Evolutionary conservation across 2,888 invertebrate species (phyloP).

Genomic region (Napeogenes sylphis): DNA sequence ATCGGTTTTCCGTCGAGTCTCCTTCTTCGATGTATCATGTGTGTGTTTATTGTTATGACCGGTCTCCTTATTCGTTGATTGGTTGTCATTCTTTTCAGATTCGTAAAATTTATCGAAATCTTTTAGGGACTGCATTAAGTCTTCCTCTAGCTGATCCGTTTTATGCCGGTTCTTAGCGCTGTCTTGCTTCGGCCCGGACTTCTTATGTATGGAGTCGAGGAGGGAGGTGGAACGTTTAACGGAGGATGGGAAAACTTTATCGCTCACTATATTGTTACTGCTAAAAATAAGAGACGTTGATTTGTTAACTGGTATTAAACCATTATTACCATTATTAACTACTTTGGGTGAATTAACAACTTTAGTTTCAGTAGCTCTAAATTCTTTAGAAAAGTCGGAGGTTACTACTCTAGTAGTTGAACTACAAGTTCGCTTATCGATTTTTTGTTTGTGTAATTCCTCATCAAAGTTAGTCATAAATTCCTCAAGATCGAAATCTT

Average conservation of each 20-base stretch:
- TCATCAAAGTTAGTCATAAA: conserved; percentile 83
- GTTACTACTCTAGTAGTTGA: conserved; percentile 70
- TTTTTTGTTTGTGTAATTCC: conserved; percentile 70
- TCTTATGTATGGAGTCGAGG: conserved; percentile 74
- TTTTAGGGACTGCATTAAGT: conserved; percentile 71
- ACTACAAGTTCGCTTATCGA: conserved; percentile 68
- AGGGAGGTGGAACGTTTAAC: conserved; percentile 78
- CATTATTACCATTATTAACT: conserved; percentile 46
- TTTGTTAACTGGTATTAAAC: conserved; percentile 70
- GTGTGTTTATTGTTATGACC: conserved; percentile 41
- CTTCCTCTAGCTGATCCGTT: conserved; percentile 68
- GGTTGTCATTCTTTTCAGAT: conserved; percentile 56
- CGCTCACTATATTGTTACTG: conserved; percentile 70
- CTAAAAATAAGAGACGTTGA: conserved; percentile 78
- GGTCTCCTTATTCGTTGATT: conserved; percentile 47
- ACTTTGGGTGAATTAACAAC: conserved; percentile 59
- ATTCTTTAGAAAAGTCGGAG: conserved; percentile 55
- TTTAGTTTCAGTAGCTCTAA: conserved; percentile 54
- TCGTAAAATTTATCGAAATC: conserved; percentile 73
- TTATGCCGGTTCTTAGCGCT: conserved; percentile 64
- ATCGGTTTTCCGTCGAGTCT: conserved; percentile 50
- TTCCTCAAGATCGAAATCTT: conserved; percentile 81
- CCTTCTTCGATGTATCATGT: conserved; percentile 53
- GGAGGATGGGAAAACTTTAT: conserved; percentile 70
- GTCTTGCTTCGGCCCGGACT: conserved; percentile 52